Evolutionary conservation across 2,113 vertebrate genomes (phyloP).

Genomic region (Collichthys lucidus): DNA sequence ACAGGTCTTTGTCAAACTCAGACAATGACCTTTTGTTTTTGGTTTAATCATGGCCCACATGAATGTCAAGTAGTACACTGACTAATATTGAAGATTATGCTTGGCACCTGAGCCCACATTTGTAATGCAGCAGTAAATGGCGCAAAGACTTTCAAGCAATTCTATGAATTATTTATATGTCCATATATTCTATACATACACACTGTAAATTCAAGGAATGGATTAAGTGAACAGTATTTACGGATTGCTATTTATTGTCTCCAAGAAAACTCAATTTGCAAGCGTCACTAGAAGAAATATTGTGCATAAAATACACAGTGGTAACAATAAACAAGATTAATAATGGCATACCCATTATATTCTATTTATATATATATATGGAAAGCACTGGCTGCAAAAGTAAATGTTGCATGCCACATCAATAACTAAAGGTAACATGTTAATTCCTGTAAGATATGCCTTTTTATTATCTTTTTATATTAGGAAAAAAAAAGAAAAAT

Average conservation of each 20-base stretch:
- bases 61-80: slow-evolving; percentile 49
- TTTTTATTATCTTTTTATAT: too few species aligned
- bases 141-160: slow-evolving; percentile 16
- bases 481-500: slow-evolving; percentile 13
- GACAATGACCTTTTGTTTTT: slow-evolving; percentile 42
- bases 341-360: neutral
- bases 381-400: neutral
- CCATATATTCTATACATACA: slow-evolving; percentile 14
- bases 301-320: neutral
- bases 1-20: slow-evolving; percentile 8
- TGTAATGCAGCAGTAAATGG: slow-evolving; percentile 53
- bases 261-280: slow-evolving; percentile 7
- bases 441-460: neutral
- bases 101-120: slow-evolving; percentile 57
- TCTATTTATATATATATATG: too few species aligned
- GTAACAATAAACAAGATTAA: neutral
- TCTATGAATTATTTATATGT: slow-evolving; percentile 66
- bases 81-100: slow-evolving; percentile 36
- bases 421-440: neutral
- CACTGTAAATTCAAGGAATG: slow-evolving; percentile 11
- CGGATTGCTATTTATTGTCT: slow-evolving; percentile 5
- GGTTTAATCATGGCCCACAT: slow-evolving; percentile 16
- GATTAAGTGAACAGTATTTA: neutral
- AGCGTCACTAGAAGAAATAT: neutral
- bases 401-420: neutral